Evolutionary conservation across 2,797 vertebrate species (phyloP).

Genomic region (Manis pentadactyla): DNA sequence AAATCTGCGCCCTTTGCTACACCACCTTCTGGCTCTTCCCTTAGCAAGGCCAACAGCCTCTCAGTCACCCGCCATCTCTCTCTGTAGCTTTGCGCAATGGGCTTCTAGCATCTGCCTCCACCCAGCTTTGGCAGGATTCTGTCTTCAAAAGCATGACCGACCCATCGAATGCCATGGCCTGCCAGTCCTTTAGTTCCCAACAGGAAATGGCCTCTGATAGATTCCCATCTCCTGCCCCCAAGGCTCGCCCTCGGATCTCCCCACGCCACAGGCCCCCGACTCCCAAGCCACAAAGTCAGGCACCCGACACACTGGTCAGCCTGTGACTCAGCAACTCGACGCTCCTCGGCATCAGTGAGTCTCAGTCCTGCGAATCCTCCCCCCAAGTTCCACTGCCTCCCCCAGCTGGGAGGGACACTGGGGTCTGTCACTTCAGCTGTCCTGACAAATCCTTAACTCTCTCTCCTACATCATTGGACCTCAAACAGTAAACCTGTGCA

Average conservation of each 20-base stretch:
- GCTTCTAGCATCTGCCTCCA: not conserved
- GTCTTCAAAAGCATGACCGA: not conserved
- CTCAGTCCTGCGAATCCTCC: not conserved
- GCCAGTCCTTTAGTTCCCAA: not conserved
- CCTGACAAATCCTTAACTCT: not conserved
- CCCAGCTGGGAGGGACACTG: not conserved
- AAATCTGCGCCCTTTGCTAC: not conserved
- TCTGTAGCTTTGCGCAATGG: not conserved
- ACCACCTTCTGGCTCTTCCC: not conserved
- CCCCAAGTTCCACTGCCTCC: not conserved
- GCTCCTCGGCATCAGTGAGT: not conserved
- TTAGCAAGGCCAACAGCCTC: not conserved
- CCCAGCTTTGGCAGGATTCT: not conserved
- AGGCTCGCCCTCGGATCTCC: not conserved
- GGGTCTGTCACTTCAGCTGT: not conserved
- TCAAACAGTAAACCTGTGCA: not conserved
- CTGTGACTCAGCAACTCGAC: not conserved
- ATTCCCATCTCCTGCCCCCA: not conserved
- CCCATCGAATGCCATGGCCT: not conserved
- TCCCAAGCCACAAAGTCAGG: not conserved
- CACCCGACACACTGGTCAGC: not conserved
- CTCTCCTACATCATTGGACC: not conserved
- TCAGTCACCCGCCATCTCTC: not conserved
- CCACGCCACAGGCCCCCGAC: not conserved
- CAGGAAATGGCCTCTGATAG: not conserved